These are phyloP conservation scores for Cancer borealis DNA, from an alignment of 2,888 invertebrate genomes.

Conservation along the genomic window DNA sequence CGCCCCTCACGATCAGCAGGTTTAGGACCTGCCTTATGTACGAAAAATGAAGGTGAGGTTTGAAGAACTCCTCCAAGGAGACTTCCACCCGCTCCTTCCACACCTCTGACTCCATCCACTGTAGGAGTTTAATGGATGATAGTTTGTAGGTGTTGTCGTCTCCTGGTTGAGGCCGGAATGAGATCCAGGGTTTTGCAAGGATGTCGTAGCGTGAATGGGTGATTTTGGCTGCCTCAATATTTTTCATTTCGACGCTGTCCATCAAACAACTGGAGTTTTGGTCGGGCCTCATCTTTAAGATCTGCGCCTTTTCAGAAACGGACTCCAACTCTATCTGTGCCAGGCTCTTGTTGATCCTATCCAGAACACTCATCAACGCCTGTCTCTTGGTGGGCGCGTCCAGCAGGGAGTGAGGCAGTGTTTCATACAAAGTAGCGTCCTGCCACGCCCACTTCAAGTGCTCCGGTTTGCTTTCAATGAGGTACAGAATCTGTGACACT, in stretches of 20 bases:
- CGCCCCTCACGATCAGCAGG: neutral
- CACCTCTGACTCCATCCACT: conserved; percentile 3
- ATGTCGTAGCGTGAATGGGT: neutral
- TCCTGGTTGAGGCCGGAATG: too few species aligned
- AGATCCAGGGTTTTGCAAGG: neutral
- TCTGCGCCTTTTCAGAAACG: neutral
- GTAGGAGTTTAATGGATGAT: neutral
- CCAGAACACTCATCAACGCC: neutral
- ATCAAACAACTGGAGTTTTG: neutral
- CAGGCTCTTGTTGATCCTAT: neutral
- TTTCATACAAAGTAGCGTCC: neutral
- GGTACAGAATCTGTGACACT: neutral
- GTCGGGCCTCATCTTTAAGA: neutral
- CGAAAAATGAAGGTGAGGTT: neutral
- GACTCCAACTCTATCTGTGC: neutral
- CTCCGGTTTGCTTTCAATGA: neutral
- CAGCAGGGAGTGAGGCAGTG: neutral
- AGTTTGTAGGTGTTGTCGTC: too few species aligned
- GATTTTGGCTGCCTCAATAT: neutral
- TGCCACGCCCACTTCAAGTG: neutral
- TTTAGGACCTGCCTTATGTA: neutral
- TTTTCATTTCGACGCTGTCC: neutral
- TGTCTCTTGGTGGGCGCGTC: neutral
- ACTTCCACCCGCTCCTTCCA: neutral
- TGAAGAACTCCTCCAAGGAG: neutral